Evolutionary conservation across 1,140 invertebrate genomes (phyloP), one percentile per base, ranked within the genome.

Genomic region (Antheraea mylitta): DNA sequence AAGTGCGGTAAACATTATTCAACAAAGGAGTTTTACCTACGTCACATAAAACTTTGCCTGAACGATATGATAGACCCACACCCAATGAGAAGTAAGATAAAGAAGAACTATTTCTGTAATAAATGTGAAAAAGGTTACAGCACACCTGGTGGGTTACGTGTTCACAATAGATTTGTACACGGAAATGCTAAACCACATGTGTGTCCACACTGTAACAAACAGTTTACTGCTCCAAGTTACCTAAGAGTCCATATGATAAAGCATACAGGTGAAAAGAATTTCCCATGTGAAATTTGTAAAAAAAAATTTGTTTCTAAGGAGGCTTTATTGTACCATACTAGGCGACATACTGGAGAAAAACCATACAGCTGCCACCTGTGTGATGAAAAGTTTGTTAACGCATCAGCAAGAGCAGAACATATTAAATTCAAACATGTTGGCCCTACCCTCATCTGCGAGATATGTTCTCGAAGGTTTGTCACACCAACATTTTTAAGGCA

Each of bases 211-310:
- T 91, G 89, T 72, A 83, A 85, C 0, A 91, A 91, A 65, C 76
- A 82, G 42, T 91, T 92, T 61, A 87, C 88, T 45, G 82, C 88
- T 71, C 86, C 83, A 11, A 90, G 89, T 72, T 87, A 89, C 65
- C 78, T 91, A 30, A 90, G 86, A 72, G 79, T 81, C 0, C 92
- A 93, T 58, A 89, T 92, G 85, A 67, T 91, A 58, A 92, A 86
- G 59, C 92, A 93, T 73, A 93, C 91, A 7, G 87, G 90, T 0
- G 89, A 92, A 66, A 93, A 90, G 71, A 91, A 91, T 30, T 93
- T 89, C 70, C 80, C 82, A 72, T 93, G 92, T 77, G 75, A 87
- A 13, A 75, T 92, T 36, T 93, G 92, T 74, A 74, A 71, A 0
- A 81, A 79, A 45, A 82, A 73, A 66, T 93, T 93, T 87, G 89